Percentiles rank a stretch among this genome's conserved stretches.
Evolutionary conservation across 2,113 vertebrate species (phyloP).

Genomic region (Chauna torquata): DNA sequence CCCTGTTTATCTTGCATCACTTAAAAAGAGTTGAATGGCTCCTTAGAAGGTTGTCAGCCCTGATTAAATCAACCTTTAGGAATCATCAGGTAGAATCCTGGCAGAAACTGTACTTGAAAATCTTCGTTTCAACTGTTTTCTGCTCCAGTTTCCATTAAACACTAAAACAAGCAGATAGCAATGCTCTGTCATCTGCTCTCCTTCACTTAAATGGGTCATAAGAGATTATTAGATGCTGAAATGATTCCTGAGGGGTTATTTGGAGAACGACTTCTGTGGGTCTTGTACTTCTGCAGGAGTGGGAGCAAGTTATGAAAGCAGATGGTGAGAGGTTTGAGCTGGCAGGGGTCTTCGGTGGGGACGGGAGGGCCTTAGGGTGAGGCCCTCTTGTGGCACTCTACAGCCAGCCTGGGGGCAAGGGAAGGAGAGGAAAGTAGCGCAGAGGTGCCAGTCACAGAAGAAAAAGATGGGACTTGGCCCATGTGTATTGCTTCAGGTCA

Average conservation of each 20-base stretch:
- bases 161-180: neutral
- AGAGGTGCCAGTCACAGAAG: neutral
- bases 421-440: neutral
- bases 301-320: neutral
- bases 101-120: neutral
- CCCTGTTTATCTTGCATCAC: neutral
- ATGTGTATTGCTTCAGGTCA: neutral
- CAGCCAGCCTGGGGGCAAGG: too few relatives aligned
- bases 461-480: neutral
- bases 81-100: neutral
- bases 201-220: neutral
- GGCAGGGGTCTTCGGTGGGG: neutral
- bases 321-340: neutral
- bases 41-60: neutral
- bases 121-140: neutral
- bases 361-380: neutral
- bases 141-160: neutral
- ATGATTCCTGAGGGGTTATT: neutral
- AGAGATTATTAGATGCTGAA: neutral
- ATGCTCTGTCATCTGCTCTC: neutral
- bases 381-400: fast-evolving
- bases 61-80: neutral
- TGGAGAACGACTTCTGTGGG: neutral
- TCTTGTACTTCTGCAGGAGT: neutral
- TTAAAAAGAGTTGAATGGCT: neutral